phyloP scores from a whole-genome alignment of 2,888 invertebrate species.

The Eupithecia pulchellata region DNA sequence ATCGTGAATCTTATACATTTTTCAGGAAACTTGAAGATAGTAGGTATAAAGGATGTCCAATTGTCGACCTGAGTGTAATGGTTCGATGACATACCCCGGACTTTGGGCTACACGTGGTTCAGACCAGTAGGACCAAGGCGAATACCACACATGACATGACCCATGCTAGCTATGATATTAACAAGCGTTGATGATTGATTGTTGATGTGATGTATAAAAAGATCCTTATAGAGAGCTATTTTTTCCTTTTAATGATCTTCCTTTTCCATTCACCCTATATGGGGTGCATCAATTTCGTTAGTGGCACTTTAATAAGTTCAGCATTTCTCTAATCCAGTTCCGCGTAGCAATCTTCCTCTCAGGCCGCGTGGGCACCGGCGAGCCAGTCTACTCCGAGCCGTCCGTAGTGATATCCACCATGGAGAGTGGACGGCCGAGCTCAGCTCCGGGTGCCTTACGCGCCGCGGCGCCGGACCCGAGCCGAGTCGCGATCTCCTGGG shows the following conservation, averaged over 20 bases:
- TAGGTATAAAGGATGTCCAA: neutral
- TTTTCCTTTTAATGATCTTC: neutral
- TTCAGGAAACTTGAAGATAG: too few species aligned
- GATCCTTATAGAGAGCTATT: neutral
- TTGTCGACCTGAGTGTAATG: neutral
- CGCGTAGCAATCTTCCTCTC: constrained; percentile 93
- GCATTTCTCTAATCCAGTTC: constrained; percentile 85
- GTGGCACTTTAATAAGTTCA: neutral
- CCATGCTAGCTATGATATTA: neutral
- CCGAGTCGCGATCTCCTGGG: constrained; percentile 95
- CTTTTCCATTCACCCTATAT: neutral
- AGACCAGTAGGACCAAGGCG: neutral
- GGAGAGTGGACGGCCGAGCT: constrained; percentile 90
- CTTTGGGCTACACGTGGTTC: neutral
- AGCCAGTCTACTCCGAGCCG: constrained; percentile 90
- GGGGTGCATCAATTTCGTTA: neutral
- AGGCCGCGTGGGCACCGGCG: constrained; percentile 87
- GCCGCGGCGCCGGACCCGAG: constrained; percentile 92
- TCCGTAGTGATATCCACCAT: constrained; percentile 91
- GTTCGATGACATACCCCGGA: neutral
- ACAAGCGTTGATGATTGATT: neutral
- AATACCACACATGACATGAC: neutral
- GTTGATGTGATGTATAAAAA: neutral
- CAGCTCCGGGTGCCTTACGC: constrained; percentile 90
- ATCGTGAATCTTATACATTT: neutral